Evolutionary conservation across 2,797 vertebrate genomes (phyloP).

Genomic region (Selene dorsalis): DNA sequence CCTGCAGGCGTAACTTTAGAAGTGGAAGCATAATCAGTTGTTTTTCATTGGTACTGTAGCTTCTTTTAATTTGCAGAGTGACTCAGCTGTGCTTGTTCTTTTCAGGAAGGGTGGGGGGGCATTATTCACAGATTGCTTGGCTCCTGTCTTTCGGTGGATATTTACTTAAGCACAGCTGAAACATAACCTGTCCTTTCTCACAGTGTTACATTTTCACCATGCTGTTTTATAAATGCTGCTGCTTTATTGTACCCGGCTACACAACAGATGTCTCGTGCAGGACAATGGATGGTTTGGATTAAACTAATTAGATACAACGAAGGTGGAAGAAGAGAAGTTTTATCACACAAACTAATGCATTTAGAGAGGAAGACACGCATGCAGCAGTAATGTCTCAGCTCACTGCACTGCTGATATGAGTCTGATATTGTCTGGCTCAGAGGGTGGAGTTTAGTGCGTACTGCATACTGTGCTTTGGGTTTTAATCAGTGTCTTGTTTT

Average conservation of each 20-base stretch:
- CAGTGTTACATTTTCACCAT: conserved; percentile 6
- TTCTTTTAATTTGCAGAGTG: background rate
- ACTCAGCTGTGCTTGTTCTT: conserved; percentile 12
- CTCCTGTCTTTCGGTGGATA: background rate
- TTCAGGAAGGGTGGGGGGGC: background rate
- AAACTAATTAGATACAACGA: background rate
- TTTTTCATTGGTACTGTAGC: background rate
- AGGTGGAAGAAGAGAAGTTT: conserved; percentile 9
- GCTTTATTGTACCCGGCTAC: conserved; percentile 15
- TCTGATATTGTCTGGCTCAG: conserved; percentile 45
- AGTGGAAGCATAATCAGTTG: background rate
- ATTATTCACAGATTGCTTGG: background rate
- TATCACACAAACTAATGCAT: background rate
- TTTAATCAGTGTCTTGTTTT: conserved; percentile 76
- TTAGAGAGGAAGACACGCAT: background rate
- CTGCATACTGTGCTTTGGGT: conserved; percentile 64
- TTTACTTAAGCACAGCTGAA: background rate
- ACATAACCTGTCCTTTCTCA: conserved; percentile 7
- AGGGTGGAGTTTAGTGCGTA: conserved; percentile 28
- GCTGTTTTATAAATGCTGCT: background rate
- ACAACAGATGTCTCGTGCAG: background rate
- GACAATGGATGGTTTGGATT: background rate
- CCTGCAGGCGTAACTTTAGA: background rate
- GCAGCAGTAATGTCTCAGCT: conserved; percentile 18
- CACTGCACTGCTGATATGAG: conserved; percentile 45